Evolutionary conservation across 1,140 invertebrate species (phyloP).

Genomic region (Archivesica marissinica): DNA sequence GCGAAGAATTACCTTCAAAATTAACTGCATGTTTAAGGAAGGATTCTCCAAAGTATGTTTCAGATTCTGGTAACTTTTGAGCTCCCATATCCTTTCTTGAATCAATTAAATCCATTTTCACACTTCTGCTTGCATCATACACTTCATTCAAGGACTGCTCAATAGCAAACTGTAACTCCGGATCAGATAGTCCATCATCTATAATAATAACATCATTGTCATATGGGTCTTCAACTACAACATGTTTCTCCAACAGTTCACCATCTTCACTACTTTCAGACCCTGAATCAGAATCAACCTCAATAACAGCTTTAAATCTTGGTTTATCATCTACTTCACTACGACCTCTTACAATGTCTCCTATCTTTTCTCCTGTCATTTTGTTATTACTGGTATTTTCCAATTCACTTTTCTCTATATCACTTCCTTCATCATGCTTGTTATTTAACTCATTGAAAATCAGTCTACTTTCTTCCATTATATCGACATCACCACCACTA

Average conservation of each 20-base stretch:
- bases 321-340: background rate
- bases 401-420: no score
- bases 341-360: background rate
- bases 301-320: slow-evolving; percentile 39
- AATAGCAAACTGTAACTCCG: slow-evolving; percentile 34
- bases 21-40: no score
- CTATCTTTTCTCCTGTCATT: background rate
- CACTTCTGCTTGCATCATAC: background rate
- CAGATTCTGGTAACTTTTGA: background rate
- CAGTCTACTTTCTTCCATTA: slow-evolving; percentile 31
- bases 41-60: no score
- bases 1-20: no score
- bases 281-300: slow-evolving; percentile 56
- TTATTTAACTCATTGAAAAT: slow-evolving; percentile 13
- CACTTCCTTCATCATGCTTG: background rate
- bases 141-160: slow-evolving; percentile 17
- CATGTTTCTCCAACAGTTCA: background rate
- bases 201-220: background rate
- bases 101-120: background rate
- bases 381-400: background rate
- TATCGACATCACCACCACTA: background rate
- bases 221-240: background rate
- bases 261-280: slow-evolving; percentile 13
- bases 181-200: slow-evolving; percentile 20
- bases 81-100: background rate